Conservation (phyloP, 2,113 vertebrate species). For the Rhea pennata region DNA sequence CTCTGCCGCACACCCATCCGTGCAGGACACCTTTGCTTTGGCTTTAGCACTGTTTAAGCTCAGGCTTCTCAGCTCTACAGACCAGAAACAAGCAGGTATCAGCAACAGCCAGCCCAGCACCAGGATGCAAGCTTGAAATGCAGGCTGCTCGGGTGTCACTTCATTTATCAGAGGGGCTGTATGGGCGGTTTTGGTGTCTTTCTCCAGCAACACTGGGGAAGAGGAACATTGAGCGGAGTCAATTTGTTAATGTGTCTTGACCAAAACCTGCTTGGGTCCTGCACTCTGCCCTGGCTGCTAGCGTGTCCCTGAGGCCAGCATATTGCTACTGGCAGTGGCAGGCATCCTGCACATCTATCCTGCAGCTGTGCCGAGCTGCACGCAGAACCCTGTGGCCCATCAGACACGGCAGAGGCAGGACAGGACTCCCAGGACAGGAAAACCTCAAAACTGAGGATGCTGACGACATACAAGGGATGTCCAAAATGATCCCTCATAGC, state of each 20-base stretch:
- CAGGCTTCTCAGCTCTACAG: background rate
- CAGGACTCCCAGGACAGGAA: background rate
- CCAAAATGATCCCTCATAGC: accelerated
- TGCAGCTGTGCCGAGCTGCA: too few species aligned
- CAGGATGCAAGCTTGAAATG: background rate
- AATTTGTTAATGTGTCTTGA: accelerated
- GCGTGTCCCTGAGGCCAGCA: background rate
- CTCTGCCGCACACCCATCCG: background rate
- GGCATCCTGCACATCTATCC: too few species aligned
- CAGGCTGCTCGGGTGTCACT: background rate
- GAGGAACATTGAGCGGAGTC: background rate
- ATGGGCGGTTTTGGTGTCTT: background rate
- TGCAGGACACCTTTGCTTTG: background rate
- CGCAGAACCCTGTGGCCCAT: background rate
- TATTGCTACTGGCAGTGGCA: too few species aligned
- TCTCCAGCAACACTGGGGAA: background rate
- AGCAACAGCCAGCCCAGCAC: background rate
- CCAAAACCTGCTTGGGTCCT: background rate
- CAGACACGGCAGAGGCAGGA: too few species aligned
- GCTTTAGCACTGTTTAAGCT: background rate
- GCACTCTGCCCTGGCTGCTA: background rate
- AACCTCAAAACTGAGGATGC: background rate
- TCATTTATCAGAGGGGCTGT: background rate
- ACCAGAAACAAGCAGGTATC: accelerated
- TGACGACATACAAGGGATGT: background rate